A percentile compares a stretch with the other conserved stretches of the same genome.
Evolutionary conservation across 2,888 invertebrate genomes (phyloP).

Genomic region (Papilio protenor): DNA sequence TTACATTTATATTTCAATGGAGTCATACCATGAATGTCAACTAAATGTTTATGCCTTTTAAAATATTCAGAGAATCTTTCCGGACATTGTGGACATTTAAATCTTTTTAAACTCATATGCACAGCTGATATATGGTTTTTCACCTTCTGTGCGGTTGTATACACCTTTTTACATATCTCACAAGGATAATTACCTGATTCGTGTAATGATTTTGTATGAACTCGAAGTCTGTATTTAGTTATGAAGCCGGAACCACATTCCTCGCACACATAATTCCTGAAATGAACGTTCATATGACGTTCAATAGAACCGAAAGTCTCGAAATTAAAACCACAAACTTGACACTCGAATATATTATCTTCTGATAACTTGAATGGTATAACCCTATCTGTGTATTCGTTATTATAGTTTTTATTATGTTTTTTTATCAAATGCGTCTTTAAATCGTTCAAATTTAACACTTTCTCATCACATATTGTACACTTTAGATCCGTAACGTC

Average conservation of each 20-base stretch:
- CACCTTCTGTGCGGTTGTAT: constrained; percentile 63
- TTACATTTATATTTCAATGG: constrained; percentile 71
- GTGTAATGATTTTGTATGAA: constrained; percentile 70
- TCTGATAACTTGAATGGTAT: constrained; percentile 68
- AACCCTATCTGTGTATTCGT: constrained; percentile 63
- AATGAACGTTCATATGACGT: constrained; percentile 76
- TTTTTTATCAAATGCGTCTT: constrained; percentile 64
- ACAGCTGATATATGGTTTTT: constrained; percentile 69
- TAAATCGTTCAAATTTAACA: constrained; percentile 60
- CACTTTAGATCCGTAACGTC: constrained; percentile 69
- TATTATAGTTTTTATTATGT: constrained; percentile 65
- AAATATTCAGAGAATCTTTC: constrained; percentile 73
- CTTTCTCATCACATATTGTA: constrained; percentile 56
- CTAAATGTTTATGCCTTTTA: constrained; percentile 70
- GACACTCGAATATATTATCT: constrained; percentile 63
- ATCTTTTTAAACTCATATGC: constrained; percentile 65
- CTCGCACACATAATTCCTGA: constrained; percentile 71
- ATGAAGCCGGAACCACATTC: constrained; percentile 74
- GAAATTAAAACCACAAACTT: constrained; percentile 67
- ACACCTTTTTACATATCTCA: constrained; percentile 67
- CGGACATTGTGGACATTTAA: constrained; percentile 70
- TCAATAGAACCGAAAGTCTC: constrained; percentile 76
- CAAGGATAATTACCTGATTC: constrained; percentile 63
- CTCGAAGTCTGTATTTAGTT: constrained; percentile 69
- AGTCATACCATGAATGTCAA: constrained; percentile 63